Conservation (phyloP, 2,797 vertebrate genomes). For the Hipposideros larvatus region DNA sequence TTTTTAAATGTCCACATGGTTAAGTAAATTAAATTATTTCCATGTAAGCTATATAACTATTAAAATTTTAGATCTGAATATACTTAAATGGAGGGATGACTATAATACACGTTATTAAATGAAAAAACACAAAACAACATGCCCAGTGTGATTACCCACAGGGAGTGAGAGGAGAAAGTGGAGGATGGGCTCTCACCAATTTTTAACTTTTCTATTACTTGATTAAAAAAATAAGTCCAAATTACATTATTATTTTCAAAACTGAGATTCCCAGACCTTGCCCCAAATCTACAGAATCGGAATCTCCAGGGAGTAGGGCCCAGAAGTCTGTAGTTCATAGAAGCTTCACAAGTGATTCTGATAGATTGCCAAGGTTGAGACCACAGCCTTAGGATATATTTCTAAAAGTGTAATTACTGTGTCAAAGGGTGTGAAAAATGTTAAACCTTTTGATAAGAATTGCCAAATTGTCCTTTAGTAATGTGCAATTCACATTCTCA, state of each 20-base stretch:
- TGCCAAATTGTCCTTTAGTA: constrained; percentile 45
- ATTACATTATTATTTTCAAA: constrained; percentile 3
- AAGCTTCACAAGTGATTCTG: constrained; percentile 15
- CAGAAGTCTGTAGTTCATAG: constrained; percentile 53
- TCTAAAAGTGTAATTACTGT: constrained; percentile 66
- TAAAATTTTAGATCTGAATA: constrained; percentile 14
- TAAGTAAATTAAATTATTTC: neutral
- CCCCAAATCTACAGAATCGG: neutral
- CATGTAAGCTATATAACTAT: neutral
- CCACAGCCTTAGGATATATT: constrained; percentile 53
- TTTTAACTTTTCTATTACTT: constrained; percentile 14
- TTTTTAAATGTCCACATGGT: neutral
- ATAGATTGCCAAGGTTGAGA: constrained; percentile 25
- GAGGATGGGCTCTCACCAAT: neutral
- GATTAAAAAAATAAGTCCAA: neutral
- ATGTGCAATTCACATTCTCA: constrained; percentile 52
- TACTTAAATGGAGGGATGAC: neutral
- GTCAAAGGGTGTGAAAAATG: constrained; percentile 66
- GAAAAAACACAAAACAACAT: neutral
- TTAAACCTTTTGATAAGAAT: constrained; percentile 55
- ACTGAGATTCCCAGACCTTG: neutral
- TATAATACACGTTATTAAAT: neutral
- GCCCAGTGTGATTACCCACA: neutral
- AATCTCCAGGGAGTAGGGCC: neutral
- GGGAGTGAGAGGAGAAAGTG: neutral